Evolutionary conservation across 2,113 vertebrate genomes (phyloP).

Genomic region (Halichoerus grypus): DNA sequence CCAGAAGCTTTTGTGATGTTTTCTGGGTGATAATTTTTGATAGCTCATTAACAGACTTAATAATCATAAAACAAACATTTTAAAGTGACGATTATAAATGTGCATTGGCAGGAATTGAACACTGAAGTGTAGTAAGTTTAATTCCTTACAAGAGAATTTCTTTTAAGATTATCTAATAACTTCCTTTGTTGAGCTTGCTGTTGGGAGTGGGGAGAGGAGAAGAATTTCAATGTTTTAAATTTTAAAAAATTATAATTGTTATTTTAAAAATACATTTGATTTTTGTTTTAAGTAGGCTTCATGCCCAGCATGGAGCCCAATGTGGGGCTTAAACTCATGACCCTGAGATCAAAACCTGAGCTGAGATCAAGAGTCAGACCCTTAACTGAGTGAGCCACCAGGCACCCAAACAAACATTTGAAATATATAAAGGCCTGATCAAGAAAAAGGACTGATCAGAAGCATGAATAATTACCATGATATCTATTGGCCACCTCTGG

Average conservation of each 20-base stretch:
- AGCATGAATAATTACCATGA: background rate
- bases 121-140: background rate
- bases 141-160: slow-evolving; percentile 41
- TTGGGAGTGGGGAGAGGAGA: background rate
- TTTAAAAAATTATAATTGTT: background rate
- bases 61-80: background rate
- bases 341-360: background rate
- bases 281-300: background rate
- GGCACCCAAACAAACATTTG: background rate
- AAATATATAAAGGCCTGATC: background rate
- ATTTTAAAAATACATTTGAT: background rate
- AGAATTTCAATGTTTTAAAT: background rate
- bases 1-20: background rate
- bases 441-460: background rate
- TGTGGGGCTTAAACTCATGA: background rate
- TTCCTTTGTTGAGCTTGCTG: background rate
- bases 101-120: background rate
- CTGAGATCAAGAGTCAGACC: background rate
- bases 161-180: background rate
- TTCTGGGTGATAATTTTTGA: background rate
- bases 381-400: background rate
- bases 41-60: background rate
- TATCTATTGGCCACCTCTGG: background rate
- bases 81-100: background rate
- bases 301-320: background rate